Evolutionary conservation across 2,888 invertebrate species (phyloP), one percentile per base, ranked within the genome.

Genomic region (Trypoxylon attenuatum): DNA sequence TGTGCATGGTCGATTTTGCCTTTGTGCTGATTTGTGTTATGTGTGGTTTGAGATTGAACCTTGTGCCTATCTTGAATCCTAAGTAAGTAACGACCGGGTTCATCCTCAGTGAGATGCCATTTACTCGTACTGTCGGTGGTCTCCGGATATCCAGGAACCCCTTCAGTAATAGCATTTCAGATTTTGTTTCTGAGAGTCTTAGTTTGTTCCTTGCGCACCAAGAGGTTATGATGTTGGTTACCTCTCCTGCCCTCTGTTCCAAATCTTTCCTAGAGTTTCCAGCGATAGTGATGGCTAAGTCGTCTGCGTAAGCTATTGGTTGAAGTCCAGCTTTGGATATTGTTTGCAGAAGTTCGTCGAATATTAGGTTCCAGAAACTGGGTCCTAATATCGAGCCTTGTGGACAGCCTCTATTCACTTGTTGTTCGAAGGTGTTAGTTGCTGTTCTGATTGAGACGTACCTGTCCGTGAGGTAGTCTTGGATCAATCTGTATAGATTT

Each of bases 331-430:
- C 13, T 5, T 16, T 1, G 4, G 16, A 10, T 42, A 0, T 42
- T 13, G 4, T 6, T 2, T 45, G n/a, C 2, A 65, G 5, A 0
- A 42, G 0, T 0, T 8, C n/a, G 25, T 66, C 56, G 19, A 66
- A 62, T 0, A 51, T 15, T 0, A 67, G 6, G 39, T 62, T 67
- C 67, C 67, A 67, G n/a, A n/a, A n/a, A n/a, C n/a, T n/a, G n/a
- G n/a, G n/a, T n/a, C n/a, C n/a, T n/a, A n/a, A n/a, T n/a, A 72
- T 23, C 0, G 72, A 72, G 0, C 69, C 69, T 18, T 72, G 69
- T 0, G 65, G 72, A 22, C 72, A 72, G 0, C 69, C 72, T 8
- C 52, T 64, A 1, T 41, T 51, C 0, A 43, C 27, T 18, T 6
- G 5, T 45, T 57, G 59, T 10, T 5, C 1, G 10, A 57, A 29